phyloP scores from a whole-genome alignment of 2,797 vertebrate species.

The Amphiprion clarkii region DNA sequence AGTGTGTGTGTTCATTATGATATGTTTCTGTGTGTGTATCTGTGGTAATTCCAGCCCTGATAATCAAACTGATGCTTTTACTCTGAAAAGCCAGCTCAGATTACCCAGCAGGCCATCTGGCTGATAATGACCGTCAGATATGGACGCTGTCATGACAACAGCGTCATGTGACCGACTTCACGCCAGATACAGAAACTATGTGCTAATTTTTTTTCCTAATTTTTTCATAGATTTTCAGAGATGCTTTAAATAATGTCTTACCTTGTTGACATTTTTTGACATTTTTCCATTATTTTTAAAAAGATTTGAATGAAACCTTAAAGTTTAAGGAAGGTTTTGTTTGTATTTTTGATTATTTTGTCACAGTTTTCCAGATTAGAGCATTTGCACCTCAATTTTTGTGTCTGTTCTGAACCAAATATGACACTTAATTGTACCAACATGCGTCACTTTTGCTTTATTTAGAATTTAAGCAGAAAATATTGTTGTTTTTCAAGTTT shows the following conservation, averaged over 20 bases:
- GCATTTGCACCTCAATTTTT: no score
- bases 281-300: no score
- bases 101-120: constrained; percentile 72
- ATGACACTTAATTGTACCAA: no score
- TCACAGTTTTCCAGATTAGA: no score
- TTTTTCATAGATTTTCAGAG: no score
- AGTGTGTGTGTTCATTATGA: constrained; percentile 48
- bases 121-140: constrained; percentile 29
- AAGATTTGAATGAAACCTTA: no score
- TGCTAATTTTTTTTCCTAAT: background rate
- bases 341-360: no score
- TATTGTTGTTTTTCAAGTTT: no score
- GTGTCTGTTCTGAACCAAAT: background rate
- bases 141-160: constrained; percentile 25
- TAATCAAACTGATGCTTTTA: constrained; percentile 76
- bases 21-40: constrained; percentile 49
- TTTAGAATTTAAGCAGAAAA: background rate
- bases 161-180: constrained; percentile 18
- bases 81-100: constrained; percentile 68
- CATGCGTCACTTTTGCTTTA: background rate
- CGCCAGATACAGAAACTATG: background rate
- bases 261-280: no score
- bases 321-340: no score
- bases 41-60: constrained; percentile 64
- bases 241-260: no score